These are phyloP conservation scores for Ataeniobius toweri DNA, from an alignment of 2,797 vertebrate species.

Conservation along the genomic window DNA sequence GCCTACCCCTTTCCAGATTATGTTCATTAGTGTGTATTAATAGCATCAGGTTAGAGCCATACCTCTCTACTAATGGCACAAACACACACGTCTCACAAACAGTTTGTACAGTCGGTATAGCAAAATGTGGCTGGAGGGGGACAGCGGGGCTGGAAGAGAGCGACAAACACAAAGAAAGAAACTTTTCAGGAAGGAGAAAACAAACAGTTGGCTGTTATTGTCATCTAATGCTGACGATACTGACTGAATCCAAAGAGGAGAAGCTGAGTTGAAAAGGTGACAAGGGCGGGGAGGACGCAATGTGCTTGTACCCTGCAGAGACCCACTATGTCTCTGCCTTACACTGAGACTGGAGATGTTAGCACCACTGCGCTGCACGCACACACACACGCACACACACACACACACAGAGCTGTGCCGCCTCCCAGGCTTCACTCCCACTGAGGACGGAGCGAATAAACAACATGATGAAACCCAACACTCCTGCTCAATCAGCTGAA, in stretches of 20 bases:
- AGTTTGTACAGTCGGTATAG: constrained; percentile 68
- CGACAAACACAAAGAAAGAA: constrained; percentile 9
- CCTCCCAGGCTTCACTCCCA: constrained; percentile 41
- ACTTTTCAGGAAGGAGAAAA: neutral
- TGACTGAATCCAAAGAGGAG: constrained; percentile 34
- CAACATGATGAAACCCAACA: constrained; percentile 78
- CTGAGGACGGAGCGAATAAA: constrained; percentile 59
- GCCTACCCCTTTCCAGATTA: constrained; percentile 82
- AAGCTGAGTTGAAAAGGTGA: constrained; percentile 31
- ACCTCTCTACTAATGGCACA: constrained; percentile 57
- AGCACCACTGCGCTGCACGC: constrained; percentile 21
- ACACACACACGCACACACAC: constrained; percentile 7
- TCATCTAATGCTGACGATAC: constrained; percentile 27
- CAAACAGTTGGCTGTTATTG: constrained; percentile 20
- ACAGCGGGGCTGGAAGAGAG: constrained; percentile 40
- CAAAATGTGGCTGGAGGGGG: constrained; percentile 48
- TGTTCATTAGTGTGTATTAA: constrained; percentile 91
- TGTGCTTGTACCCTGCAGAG: constrained; percentile 54
- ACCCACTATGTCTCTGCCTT: constrained; percentile 49
- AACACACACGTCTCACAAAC: constrained; percentile 55
- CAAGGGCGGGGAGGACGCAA: constrained; percentile 30
- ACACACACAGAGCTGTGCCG: constrained; percentile 17
- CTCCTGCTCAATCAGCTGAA: constrained; percentile 69
- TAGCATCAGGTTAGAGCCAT: constrained; percentile 85
- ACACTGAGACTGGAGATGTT: constrained; percentile 58